Base-by-base conservation (phyloP, 2,113 vertebrate species). In the Callorhinus ursinus region DNA sequence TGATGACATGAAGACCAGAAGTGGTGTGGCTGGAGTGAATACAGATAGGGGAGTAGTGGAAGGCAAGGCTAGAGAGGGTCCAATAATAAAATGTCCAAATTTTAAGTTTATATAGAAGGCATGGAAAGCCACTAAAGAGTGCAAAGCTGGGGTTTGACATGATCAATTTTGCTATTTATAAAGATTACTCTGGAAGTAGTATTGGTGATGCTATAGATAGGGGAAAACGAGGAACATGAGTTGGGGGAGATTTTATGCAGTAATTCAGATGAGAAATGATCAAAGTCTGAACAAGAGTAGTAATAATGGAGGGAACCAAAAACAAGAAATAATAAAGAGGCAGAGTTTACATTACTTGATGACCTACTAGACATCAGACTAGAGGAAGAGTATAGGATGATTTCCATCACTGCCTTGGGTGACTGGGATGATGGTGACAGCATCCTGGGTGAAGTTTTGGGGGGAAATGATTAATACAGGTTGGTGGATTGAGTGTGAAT, bases 181-280 rank as follows among this genome's bases (percentile, higher is more conserved):
- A 91, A 92, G 67, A 93, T 65, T 80, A 76, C 22, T 96, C 69
- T 88, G 89, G 65, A 92, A 82, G 49, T 89, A 26, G 49, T 87
- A 74, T 4, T 51, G 7, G 5, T 18, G 82, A 85, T 81, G 14
- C 22, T 79, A 83, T 90, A 93, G 42, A 93, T 42, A 59, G 26
- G 59, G 28, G 67, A 76, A 83, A 65, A 74, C 36, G 22, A 88
- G 46, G 33, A 71, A 85, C 13, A 26, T 57, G 33, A 93, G 14
- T 16, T 88, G 42, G 74, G 42, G 74, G 67, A 82, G 51, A 80
- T 74, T 88, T 95, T 92, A 85, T 33, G 24, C 36, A 46, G 21
- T 61, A 71, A 83, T 90, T 33, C 36, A 93, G n/a, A 33, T 83
- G 55, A 61, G 39, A 87, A 26, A 36, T 33, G 21, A 92, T 94